phyloP scores from a whole-genome alignment of 2,113 vertebrate species.

The Ictalurus furcatus region DNA sequence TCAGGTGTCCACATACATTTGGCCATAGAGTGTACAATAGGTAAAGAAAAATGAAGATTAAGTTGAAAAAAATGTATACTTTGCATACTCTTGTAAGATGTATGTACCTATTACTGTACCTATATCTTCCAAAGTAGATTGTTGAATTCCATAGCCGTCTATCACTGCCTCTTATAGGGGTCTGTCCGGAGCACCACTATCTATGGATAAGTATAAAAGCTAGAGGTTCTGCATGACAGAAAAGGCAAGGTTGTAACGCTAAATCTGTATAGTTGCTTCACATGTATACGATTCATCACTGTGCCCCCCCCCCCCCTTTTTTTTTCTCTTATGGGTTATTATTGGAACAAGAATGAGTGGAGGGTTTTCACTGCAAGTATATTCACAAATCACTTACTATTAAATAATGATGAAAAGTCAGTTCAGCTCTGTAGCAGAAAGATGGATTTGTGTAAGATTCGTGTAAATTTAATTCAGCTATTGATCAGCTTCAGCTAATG shows the following conservation, averaged over 20 bases:
- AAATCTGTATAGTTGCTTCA: background rate
- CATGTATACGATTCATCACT: background rate
- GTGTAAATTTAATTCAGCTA: conserved; percentile 56
- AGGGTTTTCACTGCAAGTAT: background rate
- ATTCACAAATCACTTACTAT: conserved; percentile 48
- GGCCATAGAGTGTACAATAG: background rate
- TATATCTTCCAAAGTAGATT: background rate
- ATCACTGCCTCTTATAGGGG: background rate
- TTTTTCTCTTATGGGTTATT: background rate
- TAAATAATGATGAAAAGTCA: conserved; percentile 58
- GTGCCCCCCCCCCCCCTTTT: too few relatives aligned
- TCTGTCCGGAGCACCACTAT: background rate
- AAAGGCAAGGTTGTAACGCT: background rate
- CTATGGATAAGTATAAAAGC: background rate
- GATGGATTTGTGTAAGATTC: conserved; percentile 1
- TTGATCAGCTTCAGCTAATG: conserved; percentile 54
- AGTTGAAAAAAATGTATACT: background rate
- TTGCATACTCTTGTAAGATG: background rate
- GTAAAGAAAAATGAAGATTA: background rate
- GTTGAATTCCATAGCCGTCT: background rate
- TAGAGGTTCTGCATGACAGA: background rate
- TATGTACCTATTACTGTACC: background rate
- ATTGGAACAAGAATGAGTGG: background rate
- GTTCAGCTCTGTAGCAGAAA: background rate
- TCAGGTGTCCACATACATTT: background rate